These are phyloP conservation scores for Perdita meconis DNA, from an alignment of 2,888 invertebrate species.

Conservation along the genomic window DNA sequence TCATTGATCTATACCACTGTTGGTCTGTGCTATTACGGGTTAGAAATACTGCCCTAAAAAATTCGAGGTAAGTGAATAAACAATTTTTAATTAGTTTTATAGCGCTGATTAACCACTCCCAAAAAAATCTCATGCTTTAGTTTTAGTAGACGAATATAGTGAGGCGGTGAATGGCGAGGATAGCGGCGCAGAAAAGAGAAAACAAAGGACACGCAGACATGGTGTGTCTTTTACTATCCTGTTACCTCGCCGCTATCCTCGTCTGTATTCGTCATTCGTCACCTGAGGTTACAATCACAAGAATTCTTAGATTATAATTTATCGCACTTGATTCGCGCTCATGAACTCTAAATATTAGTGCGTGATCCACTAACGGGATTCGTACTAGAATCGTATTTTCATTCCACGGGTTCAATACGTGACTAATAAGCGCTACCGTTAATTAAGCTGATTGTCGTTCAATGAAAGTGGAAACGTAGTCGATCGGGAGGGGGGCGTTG, in stretches of 20 bases:
- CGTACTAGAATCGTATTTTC: slow-evolving; percentile 35
- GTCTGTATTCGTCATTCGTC: too few relatives aligned
- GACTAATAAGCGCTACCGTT: slow-evolving; percentile 46
- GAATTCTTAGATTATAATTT: neutral
- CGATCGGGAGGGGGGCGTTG: neutral
- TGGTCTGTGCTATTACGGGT: too few relatives aligned
- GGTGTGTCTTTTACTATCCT: too few relatives aligned
- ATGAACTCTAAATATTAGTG: slow-evolving; percentile 12
- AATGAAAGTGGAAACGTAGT: neutral
- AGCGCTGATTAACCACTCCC: too few relatives aligned
- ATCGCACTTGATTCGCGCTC: neutral
- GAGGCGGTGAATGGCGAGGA: too few relatives aligned
- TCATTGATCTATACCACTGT: neutral
- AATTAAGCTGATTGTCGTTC: slow-evolving; percentile 57
- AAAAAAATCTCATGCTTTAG: too few relatives aligned
- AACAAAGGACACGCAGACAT: too few relatives aligned
- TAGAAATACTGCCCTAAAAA: neutral
- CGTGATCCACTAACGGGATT: slow-evolving; percentile 6
- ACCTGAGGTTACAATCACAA: neutral
- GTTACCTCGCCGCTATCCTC: too few relatives aligned
- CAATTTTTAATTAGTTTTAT: too few relatives aligned
- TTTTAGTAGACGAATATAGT: too few relatives aligned
- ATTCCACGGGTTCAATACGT: slow-evolving; percentile 26
- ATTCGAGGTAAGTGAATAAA: neutral
- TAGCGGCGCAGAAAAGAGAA: too few relatives aligned